Base-by-base conservation (phyloP, 2,888 invertebrate species). In the Lasioglossum malachurum region DNA sequence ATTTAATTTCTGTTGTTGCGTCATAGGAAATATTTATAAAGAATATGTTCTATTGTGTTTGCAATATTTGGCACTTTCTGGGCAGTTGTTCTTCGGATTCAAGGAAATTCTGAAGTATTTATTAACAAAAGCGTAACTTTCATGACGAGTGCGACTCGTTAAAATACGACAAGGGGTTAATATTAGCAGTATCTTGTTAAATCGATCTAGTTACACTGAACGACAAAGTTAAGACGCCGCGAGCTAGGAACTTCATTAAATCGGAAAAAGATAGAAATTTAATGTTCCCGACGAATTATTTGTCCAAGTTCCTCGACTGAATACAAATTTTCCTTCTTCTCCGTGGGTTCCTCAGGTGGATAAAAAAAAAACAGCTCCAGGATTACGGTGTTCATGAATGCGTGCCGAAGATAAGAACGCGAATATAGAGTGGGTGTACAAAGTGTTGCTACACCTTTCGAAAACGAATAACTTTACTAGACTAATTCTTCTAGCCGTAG, bases 231-330 rank as follows among this genome's bases (percentile, higher is more conserved):
- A 27, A 31, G 49, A 19, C 35, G 19, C 38, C 23, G 46, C 73
- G 73, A 46, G 14, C 73, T 4, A 8, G 73, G 73, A 31, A 46
- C 73, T 44, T 78, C 38, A 23, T 72, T 53, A 57, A 72, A 57
- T 44, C 53, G 14, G n/a, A 14, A 31, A 57, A 23, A 4, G 69
- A 69, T 19, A 72, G n/a, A 14, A 35, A 73, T 35, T 27, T 60
- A 60, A 46, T 31, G 73, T n/a, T 73, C 73, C 7, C 31, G 16
- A 31, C 46, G 64, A 76, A 76, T 76, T 76, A 41, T 53, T 44
- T n/a, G 44, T 31, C 7, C 23, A 38, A 41, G 31, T 41, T 67
- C 41, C 49, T 53, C 16, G 41, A 7, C 12, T 8, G 38, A 64
- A 64, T 72, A 78, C 72, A 31, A 78, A 73, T 69, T 60, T 67